A percentile compares a stretch with the other conserved stretches of the same genome.
Evolutionary conservation across 2,888 invertebrate genomes (phyloP).

Genomic region (Monoplex corrugatus): DNA sequence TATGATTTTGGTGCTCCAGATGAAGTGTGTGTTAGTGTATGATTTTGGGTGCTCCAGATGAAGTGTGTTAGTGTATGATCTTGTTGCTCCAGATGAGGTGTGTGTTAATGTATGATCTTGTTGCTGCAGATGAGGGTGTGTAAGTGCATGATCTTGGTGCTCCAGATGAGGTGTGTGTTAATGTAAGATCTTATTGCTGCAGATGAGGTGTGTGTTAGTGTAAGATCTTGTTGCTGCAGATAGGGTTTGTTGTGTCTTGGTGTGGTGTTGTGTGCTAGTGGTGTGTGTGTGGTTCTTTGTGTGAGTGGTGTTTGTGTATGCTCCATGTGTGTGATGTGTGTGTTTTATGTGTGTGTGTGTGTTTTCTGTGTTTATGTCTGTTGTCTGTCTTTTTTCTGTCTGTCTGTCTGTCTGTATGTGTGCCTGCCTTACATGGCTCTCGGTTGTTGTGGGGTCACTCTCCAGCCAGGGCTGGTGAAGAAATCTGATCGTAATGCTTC

Average conservation of each 20-base stretch:
- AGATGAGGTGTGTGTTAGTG: neutral
- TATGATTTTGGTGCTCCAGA: constrained; percentile 85
- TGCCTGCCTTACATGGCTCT: too few relatives aligned
- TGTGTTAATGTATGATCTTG: too few relatives aligned
- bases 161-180: constrained; percentile 84
- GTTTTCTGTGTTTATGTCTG: neutral
- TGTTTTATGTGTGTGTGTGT: neutral
- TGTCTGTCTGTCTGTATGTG: neutral
- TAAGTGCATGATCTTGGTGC: constrained; percentile 85
- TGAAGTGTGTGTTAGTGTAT: constrained; percentile 84
- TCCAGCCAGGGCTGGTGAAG: too few relatives aligned
- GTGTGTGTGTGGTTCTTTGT: neutral
- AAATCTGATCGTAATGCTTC: too few relatives aligned
- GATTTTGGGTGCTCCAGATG: constrained; percentile 85
- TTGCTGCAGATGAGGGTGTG: constrained; percentile 83
- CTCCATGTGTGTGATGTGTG: neutral
- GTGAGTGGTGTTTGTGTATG: neutral
- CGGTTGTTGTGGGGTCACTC: too few relatives aligned
- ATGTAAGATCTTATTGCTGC: too few relatives aligned
- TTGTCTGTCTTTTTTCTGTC: neutral
- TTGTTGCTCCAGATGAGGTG: constrained; percentile 86
- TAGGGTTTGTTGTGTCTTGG: neutral
- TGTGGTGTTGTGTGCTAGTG: neutral
- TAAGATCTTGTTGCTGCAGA: neutral
- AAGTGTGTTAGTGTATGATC: constrained; percentile 84